Evolutionary conservation across 2,888 invertebrate genomes (phyloP).

Genomic region (Oligia latruncula): DNA sequence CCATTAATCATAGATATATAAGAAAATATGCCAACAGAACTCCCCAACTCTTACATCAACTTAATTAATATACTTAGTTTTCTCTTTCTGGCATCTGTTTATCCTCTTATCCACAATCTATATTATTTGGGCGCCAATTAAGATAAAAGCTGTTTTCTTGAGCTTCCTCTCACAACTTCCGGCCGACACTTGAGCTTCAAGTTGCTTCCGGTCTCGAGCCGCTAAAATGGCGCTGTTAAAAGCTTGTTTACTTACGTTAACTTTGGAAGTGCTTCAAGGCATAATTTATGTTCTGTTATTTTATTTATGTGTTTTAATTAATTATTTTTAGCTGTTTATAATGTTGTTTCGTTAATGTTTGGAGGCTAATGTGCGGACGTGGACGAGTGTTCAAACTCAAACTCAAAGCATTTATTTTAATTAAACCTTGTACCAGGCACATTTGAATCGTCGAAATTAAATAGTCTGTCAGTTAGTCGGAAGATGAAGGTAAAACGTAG

Average conservation of each 20-base stretch:
- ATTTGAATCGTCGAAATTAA: too few species aligned
- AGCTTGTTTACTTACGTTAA: neutral
- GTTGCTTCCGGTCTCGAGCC: constrained; percentile 55
- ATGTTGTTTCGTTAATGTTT: neutral
- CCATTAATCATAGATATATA: neutral
- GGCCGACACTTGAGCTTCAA: constrained; percentile 61
- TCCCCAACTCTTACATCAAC: constrained; percentile 1
- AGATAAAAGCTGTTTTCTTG: constrained; percentile 70
- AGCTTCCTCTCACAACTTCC: constrained; percentile 67
- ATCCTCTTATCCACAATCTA: constrained; percentile 45
- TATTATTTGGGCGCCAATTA: constrained; percentile 59
- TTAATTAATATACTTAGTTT: constrained; percentile 14
- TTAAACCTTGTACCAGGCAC: too few species aligned
- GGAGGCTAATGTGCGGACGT: neutral
- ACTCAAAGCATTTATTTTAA: too few species aligned
- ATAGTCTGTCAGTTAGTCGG: too few species aligned
- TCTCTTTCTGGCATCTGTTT: constrained; percentile 21
- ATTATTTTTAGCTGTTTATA: neutral
- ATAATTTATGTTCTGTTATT: neutral
- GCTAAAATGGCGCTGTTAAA: constrained; percentile 43
- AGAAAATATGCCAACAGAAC: constrained; percentile 11
- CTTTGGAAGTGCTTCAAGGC: constrained; percentile 2
- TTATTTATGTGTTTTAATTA: neutral
- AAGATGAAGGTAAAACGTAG: too few species aligned
- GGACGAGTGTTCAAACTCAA: neutral